Conservation (phyloP, 2,888 invertebrate species). For the Cheilosia vulpina region DNA sequence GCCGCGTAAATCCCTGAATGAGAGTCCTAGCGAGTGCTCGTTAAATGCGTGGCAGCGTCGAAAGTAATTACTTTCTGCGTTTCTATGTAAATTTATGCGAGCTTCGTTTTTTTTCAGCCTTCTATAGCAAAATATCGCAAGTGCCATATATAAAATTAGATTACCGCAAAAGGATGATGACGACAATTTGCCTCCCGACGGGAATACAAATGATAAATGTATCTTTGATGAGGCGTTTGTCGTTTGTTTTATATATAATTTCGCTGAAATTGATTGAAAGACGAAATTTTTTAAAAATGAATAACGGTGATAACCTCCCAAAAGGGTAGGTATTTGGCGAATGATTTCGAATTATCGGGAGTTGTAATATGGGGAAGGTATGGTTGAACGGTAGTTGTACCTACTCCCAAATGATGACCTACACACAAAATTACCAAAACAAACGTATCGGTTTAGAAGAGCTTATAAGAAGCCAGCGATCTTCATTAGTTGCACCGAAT, state of each 20-base stretch:
- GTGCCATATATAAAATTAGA: slow-evolving; percentile 37
- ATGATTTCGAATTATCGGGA: too few species aligned
- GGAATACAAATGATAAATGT: slow-evolving; percentile 44
- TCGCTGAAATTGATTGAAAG: background rate
- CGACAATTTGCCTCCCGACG: slow-evolving; percentile 21
- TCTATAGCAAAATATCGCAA: background rate
- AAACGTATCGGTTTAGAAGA: too few species aligned
- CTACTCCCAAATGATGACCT: too few species aligned
- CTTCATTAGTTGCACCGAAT: too few species aligned
- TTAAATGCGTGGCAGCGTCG: slow-evolving; percentile 37
- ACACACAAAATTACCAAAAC: too few species aligned
- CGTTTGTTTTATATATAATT: slow-evolving; percentile 12
- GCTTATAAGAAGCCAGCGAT: too few species aligned
- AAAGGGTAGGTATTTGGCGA: too few species aligned
- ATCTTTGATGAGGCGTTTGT: slow-evolving; percentile 50
- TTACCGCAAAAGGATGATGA: slow-evolving; percentile 17
- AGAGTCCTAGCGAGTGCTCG: slow-evolving; percentile 30
- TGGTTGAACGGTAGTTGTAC: too few species aligned
- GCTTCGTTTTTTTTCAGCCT: background rate
- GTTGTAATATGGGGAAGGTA: too few species aligned
- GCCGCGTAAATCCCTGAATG: slow-evolving; percentile 45
- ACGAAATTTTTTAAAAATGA: too few species aligned
- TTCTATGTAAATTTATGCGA: slow-evolving; percentile 27
- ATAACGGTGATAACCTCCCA: too few species aligned
- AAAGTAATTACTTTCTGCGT: slow-evolving; percentile 49